A percentile compares a stretch with the other conserved stretches of the same genome.
Evolutionary conservation across 2,797 vertebrate species (phyloP).

Genomic region (Merluccius polli): DNA sequence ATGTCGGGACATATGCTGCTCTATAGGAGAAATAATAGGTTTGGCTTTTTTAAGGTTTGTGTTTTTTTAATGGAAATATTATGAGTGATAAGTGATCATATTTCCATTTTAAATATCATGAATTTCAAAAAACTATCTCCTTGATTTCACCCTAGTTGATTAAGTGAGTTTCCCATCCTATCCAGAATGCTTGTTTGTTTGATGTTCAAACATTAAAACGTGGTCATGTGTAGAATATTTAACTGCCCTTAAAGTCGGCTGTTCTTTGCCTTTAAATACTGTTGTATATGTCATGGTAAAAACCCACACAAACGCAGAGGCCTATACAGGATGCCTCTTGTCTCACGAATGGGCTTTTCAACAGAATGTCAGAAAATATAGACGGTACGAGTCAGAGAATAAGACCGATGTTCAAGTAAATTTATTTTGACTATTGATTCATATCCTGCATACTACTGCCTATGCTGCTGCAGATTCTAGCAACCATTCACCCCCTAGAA

Average conservation of each 20-base stretch:
- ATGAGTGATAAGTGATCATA: not conserved
- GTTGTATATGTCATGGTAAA: not conserved
- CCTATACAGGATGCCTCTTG: not conserved
- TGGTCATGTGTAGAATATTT: not conserved
- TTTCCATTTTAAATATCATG: not conserved
- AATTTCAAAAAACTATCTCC: not conserved
- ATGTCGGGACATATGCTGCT: not conserved
- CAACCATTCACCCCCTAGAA: constrained; percentile 22
- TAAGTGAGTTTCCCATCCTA: not conserved
- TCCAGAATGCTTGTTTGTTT: not conserved
- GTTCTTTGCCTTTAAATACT: not conserved
- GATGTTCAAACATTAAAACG: not conserved
- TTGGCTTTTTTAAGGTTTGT: not conserved
- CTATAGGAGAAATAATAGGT: not conserved
- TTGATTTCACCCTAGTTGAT: not conserved
- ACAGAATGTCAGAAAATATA: constrained; percentile 30
- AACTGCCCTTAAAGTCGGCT: not conserved
- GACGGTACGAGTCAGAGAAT: constrained; percentile 41
- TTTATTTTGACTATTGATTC: constrained; percentile 45
- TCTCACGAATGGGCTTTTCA: constrained; percentile 19
- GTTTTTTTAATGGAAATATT: not conserved
- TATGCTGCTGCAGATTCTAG: constrained; percentile 47
- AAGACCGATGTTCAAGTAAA: constrained; percentile 46
- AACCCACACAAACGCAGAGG: too few relatives aligned
- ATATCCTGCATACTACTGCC: constrained; percentile 44